Conservation (phyloP, 2,888 invertebrate species). For the Drosophila formosana region DNA sequence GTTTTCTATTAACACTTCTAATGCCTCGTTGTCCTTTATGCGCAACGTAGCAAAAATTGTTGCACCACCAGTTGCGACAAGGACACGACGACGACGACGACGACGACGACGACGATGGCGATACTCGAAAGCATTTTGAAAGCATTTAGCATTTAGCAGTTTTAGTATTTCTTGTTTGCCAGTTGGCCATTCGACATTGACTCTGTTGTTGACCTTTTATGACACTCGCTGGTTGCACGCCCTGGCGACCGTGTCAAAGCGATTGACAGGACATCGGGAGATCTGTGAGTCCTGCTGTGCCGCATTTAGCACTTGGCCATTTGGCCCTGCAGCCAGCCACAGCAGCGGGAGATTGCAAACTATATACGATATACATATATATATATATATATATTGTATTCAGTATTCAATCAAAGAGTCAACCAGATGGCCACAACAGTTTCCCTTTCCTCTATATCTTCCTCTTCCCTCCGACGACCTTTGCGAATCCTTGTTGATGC, state of each 20-base stretch:
- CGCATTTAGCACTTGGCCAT: conserved; percentile 80
- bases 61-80: conserved; percentile 45
- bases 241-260: conserved; percentile 67
- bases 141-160: conserved; percentile 43
- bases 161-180: conserved; percentile 17
- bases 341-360: conserved; percentile 56
- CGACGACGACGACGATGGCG: too few species aligned
- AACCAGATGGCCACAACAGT: conserved; percentile 31
- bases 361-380: conserved; percentile 31
- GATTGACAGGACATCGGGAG: conserved; percentile 28
- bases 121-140: conserved; percentile 26
- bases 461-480: conserved; percentile 11
- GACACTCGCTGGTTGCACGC: conserved; percentile 65
- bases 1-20: conserved; percentile 74
- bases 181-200: conserved; percentile 36
- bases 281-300: conserved; percentile 64
- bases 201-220: conserved; percentile 25
- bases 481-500: conserved; percentile 63
- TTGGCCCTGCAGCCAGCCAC: conserved; percentile 60
- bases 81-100: conserved; percentile 18
- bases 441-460: conserved; percentile 2
- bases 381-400: neutral
- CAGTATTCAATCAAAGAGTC: conserved; percentile 1
- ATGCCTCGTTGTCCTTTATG: conserved; percentile 66
- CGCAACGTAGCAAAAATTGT: conserved; percentile 40